phyloP scores from a whole-genome alignment of 2,888 invertebrate species.

The Alentia gelatinosa region DNA sequence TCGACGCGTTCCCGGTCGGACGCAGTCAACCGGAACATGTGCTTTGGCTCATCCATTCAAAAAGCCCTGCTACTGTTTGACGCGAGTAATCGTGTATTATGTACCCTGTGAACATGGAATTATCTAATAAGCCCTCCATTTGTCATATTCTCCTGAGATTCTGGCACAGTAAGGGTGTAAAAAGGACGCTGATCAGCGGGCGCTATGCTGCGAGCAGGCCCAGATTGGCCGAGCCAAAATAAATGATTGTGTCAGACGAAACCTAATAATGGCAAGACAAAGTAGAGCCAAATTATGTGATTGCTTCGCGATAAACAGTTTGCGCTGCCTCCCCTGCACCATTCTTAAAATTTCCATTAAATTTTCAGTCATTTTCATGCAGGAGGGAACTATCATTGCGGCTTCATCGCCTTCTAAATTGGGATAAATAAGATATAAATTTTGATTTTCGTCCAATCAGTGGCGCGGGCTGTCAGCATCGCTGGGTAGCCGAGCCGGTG shows the following conservation, averaged over 20 bases:
- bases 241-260: conserved; percentile 51
- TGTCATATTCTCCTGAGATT: conserved; percentile 33
- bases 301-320: conserved; percentile 53
- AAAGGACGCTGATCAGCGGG: conserved; percentile 19
- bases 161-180: neutral
- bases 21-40: conserved; percentile 39
- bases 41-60: conserved; percentile 41
- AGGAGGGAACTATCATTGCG: conserved; percentile 54
- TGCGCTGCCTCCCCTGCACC: conserved; percentile 30
- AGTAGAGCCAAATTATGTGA: conserved; percentile 54
- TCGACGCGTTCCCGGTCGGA: neutral
- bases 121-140: conserved; percentile 52
- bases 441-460: conserved; percentile 54
- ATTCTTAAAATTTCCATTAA: conserved; percentile 54
- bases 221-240: conserved; percentile 49
- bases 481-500: neutral
- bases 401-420: conserved; percentile 49
- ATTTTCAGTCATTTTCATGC: conserved; percentile 54
- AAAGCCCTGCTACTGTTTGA: conserved; percentile 25
- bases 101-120: conserved; percentile 39
- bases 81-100: conserved; percentile 34
- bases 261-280: conserved; percentile 52
- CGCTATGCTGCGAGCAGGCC: neutral
- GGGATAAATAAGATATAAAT: conserved; percentile 54
- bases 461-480: conserved; percentile 24